Conservation (phyloP, 2,797 vertebrate species). For the Telmatherina bonti region DNA sequence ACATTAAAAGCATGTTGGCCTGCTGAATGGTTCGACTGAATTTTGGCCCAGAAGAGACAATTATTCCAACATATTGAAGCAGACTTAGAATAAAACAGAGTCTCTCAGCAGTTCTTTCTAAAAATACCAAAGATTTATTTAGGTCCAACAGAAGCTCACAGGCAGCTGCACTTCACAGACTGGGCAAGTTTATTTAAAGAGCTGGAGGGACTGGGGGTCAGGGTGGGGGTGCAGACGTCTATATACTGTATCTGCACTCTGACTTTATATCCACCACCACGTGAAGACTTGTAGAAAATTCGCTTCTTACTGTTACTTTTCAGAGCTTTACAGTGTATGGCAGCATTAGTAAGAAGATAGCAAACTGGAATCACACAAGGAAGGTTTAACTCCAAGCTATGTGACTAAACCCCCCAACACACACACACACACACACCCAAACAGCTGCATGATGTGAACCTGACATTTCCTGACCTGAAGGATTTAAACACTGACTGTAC, state of each 20-base stretch:
- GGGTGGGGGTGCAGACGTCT: neutral
- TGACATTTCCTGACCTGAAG: too few relatives aligned
- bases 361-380: too few relatives aligned
- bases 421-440: too few relatives aligned
- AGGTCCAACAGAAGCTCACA: neutral
- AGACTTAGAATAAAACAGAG: neutral
- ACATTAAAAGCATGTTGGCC: neutral
- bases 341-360: too few relatives aligned
- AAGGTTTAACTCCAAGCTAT: too few relatives aligned
- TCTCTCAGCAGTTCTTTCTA: neutral
- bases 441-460: too few relatives aligned
- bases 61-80: neutral
- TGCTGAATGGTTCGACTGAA: neutral
- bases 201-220: neutral
- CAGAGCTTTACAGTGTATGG: too few relatives aligned
- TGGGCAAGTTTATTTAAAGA: neutral
- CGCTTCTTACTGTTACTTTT: too few relatives aligned
- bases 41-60: neutral
- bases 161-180: neutral
- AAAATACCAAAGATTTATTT: neutral
- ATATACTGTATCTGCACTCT: neutral
- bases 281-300: too few relatives aligned
- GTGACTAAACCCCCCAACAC: too few relatives aligned
- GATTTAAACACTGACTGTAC: too few relatives aligned
- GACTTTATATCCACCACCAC: neutral